Conservation (phyloP, 2,797 vertebrate genomes). For the Gephyroberyx darwinii region DNA sequence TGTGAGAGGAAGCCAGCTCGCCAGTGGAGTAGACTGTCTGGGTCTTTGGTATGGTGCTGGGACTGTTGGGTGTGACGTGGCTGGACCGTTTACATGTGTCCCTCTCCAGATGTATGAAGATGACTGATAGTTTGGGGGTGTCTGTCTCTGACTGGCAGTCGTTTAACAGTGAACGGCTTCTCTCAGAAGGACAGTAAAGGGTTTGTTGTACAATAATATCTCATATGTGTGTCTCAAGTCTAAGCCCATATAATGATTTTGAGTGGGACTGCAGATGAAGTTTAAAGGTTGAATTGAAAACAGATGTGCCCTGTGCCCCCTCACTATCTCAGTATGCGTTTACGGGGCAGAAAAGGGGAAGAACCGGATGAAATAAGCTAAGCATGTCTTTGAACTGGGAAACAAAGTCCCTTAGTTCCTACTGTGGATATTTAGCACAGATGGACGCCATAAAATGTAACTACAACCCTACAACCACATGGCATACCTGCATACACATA, state of each 20-base stretch:
- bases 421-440: slow-evolving; percentile 6
- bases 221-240: background rate
- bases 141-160: slow-evolving; percentile 2
- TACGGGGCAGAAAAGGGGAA: background rate
- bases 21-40: slow-evolving; percentile 36
- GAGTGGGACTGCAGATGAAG: background rate
- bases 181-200: slow-evolving; percentile 2
- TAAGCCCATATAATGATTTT: background rate
- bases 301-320: background rate
- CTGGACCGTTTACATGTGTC: slow-evolving; percentile 12
- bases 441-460: slow-evolving; percentile 12
- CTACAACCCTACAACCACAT: slow-evolving; percentile 11
- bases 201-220: slow-evolving; percentile 2
- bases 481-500: slow-evolving; percentile 10
- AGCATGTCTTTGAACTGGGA: slow-evolving; percentile 5
- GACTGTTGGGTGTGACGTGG: slow-evolving; percentile 43
- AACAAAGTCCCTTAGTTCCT: background rate
- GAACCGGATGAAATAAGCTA: slow-evolving; percentile 7
- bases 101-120: slow-evolving; percentile 17
- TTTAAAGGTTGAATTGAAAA: slow-evolving; percentile 17
- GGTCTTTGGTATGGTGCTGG: slow-evolving; percentile 15
- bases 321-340: background rate
- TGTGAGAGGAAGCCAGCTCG: slow-evolving; percentile 32
- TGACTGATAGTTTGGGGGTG: slow-evolving; percentile 14
- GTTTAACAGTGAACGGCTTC: background rate